These are phyloP conservation scores for Actias luna DNA, from an alignment of 2,888 invertebrate species.

Conservation along the genomic window DNA sequence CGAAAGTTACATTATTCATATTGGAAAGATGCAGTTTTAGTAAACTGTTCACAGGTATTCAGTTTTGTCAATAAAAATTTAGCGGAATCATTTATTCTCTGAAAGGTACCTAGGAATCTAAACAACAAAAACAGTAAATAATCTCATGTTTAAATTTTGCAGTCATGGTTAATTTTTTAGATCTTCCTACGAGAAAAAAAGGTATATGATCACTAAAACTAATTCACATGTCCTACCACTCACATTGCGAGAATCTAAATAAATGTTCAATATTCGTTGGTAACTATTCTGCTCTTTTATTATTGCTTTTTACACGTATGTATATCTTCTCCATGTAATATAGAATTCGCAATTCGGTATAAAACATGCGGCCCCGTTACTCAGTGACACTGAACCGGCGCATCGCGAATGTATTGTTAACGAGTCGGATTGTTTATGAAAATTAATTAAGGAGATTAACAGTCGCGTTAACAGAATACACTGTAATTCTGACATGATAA, in stretches of 20 bases:
- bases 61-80: no score
- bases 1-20: no score
- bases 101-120: no score
- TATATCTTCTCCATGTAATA: neutral
- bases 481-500: constrained; percentile 32
- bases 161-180: no score
- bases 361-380: constrained; percentile 42
- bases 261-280: neutral
- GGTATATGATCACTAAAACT: no score
- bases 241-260: neutral
- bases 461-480: constrained; percentile 33
- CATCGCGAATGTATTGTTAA: constrained; percentile 38
- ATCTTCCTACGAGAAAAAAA: no score
- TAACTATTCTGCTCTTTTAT: neutral
- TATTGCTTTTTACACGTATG: neutral
- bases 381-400: constrained; percentile 39
- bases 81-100: no score
- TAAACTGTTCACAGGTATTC: no score
- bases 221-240: no score
- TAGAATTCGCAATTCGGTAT: constrained; percentile 12
- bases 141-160: no score
- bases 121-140: no score
- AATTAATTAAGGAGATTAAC: constrained; percentile 65
- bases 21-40: no score
- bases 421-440: constrained; percentile 47